Base-by-base conservation (phyloP, 2,797 vertebrate genomes). In the Pterois miles region DNA sequence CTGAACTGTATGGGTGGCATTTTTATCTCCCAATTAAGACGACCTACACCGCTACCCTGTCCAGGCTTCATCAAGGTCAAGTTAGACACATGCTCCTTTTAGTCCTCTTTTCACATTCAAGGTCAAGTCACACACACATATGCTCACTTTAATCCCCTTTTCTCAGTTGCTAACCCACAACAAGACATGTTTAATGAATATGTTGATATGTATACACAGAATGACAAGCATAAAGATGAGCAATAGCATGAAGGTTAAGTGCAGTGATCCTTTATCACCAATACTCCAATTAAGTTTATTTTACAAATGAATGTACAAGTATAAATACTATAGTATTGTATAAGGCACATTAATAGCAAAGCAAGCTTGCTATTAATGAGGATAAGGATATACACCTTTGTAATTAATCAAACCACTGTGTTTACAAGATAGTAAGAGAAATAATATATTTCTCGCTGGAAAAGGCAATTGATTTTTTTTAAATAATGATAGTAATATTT, bases 51-150 rank as follows among this genome's bases (percentile, higher is more conserved):
- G 20, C 63, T 36, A 57, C 38, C 12, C 36, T 65, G 57, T 5
- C 18, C 53, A 18, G 16, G 52, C 38, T 59, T 36, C 16, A 36
- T 71, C 58, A 71, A 40, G 14, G 57, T 72, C 54, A 65, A 48
- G 31, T 52, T 13, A 76, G n/a, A 68, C 9, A 50, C 50, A 36
- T 16, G 33, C 11, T 36, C 23, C 18, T n/a, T 48, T 29, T 10
- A 64, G 38, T 20, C 25, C 18, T 48, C 11, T 46, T 46, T 46
- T 65, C 40, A 33, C 16, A 43, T 18, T 71, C 48, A 74, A 27
- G n/a, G 65, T 76, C 59, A 76, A 50, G 23, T 62, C 12, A 77
- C 53, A 71, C 12, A 77, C 53, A 71, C 11, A 67, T 57, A 48
- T 25, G n/a, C 6, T 27, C 25, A 31, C 58, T 54, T 57, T 34